These are phyloP conservation scores for Rhegmatorhina hoffmannsi DNA, from an alignment of 2,113 vertebrate genomes.

Conservation along the genomic window DNA sequence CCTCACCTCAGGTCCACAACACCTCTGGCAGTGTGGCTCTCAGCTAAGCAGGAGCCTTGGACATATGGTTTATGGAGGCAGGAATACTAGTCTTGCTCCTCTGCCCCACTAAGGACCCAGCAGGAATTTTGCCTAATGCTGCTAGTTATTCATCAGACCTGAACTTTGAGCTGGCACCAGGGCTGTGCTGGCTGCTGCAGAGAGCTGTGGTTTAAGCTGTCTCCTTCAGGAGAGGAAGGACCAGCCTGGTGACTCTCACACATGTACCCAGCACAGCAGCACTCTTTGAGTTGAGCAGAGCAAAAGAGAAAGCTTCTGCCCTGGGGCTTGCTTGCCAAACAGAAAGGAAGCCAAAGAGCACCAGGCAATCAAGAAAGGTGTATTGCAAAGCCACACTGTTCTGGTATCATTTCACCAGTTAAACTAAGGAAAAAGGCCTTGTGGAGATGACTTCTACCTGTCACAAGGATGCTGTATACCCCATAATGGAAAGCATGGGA, in stretches of 20 bases:
- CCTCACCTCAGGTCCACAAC: not conserved
- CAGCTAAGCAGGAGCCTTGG: not conserved
- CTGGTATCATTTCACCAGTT: not conserved
- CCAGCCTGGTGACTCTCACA: not conserved
- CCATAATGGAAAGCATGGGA: not conserved
- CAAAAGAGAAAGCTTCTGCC: not conserved
- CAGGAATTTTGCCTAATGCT: not conserved
- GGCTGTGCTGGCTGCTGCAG: not conserved
- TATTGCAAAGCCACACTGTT: not conserved
- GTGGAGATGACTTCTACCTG: not conserved
- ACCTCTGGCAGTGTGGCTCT: not conserved
- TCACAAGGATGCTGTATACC: not conserved
- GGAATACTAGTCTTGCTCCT: not conserved
- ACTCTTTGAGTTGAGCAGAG: not conserved
- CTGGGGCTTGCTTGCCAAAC: not conserved
- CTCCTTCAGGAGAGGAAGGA: not conserved
- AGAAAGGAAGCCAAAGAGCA: not conserved
- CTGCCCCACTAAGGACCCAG: not conserved
- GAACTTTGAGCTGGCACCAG: not conserved
- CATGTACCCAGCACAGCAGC: fast-evolving
- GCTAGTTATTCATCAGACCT: not conserved
- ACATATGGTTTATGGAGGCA: not conserved
- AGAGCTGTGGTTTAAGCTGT: not conserved
- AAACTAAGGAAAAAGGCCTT: not conserved
- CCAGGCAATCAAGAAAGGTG: not conserved